Conservation (phyloP, 2,797 vertebrate genomes). For the Brachymystax lenok region DNA sequence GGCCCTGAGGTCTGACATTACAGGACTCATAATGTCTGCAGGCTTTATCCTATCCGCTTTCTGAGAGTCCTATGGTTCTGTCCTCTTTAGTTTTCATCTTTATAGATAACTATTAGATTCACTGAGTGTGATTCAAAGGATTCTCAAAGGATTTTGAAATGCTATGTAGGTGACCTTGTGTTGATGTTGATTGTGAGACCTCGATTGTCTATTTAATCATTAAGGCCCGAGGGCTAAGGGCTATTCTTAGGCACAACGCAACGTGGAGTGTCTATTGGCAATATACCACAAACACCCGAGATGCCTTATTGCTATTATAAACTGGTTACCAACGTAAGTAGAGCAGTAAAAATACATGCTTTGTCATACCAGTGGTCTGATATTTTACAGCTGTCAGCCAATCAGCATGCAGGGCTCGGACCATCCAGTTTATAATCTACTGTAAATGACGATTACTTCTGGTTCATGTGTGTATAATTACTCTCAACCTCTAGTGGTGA, state of each 20-base stretch:
- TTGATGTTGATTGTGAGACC: background rate
- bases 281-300: too few species aligned
- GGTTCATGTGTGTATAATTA: background rate
- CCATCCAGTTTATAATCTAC: too few species aligned
- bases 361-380: too few species aligned
- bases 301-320: too few species aligned
- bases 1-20: background rate
- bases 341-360: too few species aligned
- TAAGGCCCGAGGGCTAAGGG: too few species aligned
- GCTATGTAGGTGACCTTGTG: background rate
- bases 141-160: background rate
- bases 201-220: background rate
- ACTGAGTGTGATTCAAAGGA: background rate
- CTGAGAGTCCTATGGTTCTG: background rate
- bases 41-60: background rate
- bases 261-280: too few species aligned
- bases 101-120: conserved; percentile 1
- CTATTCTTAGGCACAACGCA: too few species aligned
- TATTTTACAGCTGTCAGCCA: too few species aligned
- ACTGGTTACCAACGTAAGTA: too few species aligned
- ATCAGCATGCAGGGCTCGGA: too few species aligned
- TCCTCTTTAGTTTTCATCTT: background rate
- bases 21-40: conserved; percentile 1
- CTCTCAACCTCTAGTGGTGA: background rate
- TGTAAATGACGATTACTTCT: background rate